Evolutionary conservation across 2,797 vertebrate species (phyloP), one percentile per base, ranked within the genome.

Genomic region (Siniperca undulata): DNA sequence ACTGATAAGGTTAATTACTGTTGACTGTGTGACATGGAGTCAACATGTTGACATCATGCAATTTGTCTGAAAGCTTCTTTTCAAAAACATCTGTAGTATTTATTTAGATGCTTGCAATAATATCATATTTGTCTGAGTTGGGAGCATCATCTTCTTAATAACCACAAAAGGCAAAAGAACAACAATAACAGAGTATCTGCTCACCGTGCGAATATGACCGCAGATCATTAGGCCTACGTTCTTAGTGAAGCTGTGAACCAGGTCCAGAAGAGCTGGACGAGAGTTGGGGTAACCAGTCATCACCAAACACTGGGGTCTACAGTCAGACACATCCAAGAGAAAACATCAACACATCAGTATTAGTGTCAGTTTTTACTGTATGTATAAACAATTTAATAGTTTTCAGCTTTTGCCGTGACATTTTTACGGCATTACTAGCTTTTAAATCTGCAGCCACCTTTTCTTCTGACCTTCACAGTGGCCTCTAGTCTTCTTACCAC

Each of bases 161-260:
- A 69, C 42, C 56, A 69, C 34, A 69, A 58, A 74, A 50, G 20
- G 22, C 9, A 56, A 5, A 24, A 40, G 14, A 68, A 20, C 48
- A 67, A 66, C 12, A 62, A 36, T 3, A 36, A n/a, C 3, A 40
- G 19, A 46, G 22, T n/a, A 16, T 66, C 1, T 74, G 93, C 96
- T 96, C 94, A 99, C 98, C 94, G 94, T 97, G 82, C 97, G 97
- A 61, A 99, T 93, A 2, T 99, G 98, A 8, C 98, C 98, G 64
- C 99, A 99, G 90, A 99, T 96, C 97, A 99, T 97, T 88, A 99
- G 95, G 71, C 98, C 99, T 38, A 99, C 97, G 9, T 99, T 99
- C 95, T 99, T 99, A 48, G 98, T 99, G 89, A 99, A 99, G 83
- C 96, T 96, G 77, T 99, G 97, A 67, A 99, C 98, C 86, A 99